Base-by-base conservation (phyloP, 2,113 vertebrate species). In the Merops nubicus region DNA sequence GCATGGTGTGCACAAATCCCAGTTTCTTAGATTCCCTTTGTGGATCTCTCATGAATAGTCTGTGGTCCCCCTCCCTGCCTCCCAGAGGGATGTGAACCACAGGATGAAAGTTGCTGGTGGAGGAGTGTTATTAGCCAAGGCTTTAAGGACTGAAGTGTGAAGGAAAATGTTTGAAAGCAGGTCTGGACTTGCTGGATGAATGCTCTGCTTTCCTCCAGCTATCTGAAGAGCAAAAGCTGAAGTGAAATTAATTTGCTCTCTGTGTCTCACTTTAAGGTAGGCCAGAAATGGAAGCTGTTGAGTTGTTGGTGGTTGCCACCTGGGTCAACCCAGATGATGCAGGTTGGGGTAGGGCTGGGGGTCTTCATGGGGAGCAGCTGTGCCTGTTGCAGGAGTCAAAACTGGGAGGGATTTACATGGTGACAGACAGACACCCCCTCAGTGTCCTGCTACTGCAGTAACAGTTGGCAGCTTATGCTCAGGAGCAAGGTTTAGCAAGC, bases 101-200 rank as follows among this genome's bases (percentile, higher is more conserved):
- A 64, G 48, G 64, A 69, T 85, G 40, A 51, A 89, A 95, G 85
- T 40, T 89, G 74, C 59, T 95, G 59, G 57, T 94, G 59, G 74
- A 43, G 51, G 63, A 91, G 48, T 86, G 77, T 70, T 93, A 73
- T 43, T 81, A 85, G 59, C 73, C 28, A 53, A 70, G 45, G 25
- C 59, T 84, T 40, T 74, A 93, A 64, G 51, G 69, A 48, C 42
- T 78, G 69, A 88, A 78, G 68, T 65, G 36, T 85, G 69, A 93
- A 91, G 68, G 31, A 89, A 91, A 77, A 77, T 40, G 33, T 78
- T 62, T 78, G 69, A 85, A 91, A 87, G 60, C 73, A 60, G 54
- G 81, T 75, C 69, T 85, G 56, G 40, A 62, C 91, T 89, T 7
- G 12, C 36, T 77, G 53, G 85, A 40, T 89, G 64, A 81, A 40